These are phyloP conservation scores for Lasioglossum oenotherae DNA, from an alignment of 2,888 invertebrate species.

Conservation along the genomic window DNA sequence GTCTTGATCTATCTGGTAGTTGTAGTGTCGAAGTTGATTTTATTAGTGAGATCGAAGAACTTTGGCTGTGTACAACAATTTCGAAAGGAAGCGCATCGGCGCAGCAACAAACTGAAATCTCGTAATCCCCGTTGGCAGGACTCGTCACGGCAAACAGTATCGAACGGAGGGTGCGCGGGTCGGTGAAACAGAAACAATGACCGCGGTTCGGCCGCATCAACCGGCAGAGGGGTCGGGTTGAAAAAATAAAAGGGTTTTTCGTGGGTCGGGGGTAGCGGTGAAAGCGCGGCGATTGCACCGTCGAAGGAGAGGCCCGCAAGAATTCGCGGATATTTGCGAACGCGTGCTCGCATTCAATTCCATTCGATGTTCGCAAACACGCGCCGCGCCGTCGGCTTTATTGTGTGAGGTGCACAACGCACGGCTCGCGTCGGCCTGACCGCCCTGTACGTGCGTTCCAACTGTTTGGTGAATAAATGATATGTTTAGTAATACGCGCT, in stretches of 20 bases:
- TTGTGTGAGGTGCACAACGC: constrained; percentile 39
- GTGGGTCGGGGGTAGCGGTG: not conserved
- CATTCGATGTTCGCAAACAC: constrained; percentile 59
- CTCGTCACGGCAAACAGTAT: not conserved
- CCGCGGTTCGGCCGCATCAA: constrained; percentile 6
- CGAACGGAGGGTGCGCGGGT: not conserved
- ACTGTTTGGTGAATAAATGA: constrained; percentile 73
- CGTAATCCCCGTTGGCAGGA: not conserved
- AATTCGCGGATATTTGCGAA: constrained; percentile 57
- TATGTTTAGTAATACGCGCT: constrained; percentile 65
- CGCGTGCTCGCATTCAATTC: constrained; percentile 57
- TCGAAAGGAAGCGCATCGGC: not conserved
- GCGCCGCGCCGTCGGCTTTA: constrained; percentile 46
- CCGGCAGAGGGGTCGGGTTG: not conserved
- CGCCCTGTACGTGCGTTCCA: constrained; percentile 43
- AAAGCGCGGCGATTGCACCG: not conserved
- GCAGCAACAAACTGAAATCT: not conserved
- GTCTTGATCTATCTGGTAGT: not conserved
- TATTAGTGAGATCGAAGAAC: not conserved
- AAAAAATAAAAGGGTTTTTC: constrained; percentile 37
- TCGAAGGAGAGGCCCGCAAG: constrained; percentile 47
- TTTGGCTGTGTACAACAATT: not conserved
- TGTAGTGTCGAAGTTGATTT: not conserved
- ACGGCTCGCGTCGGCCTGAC: not conserved
- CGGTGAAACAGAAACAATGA: constrained; percentile 24